Conservation (phyloP, 2,113 vertebrate genomes). For the Henicopernis longicauda region DNA sequence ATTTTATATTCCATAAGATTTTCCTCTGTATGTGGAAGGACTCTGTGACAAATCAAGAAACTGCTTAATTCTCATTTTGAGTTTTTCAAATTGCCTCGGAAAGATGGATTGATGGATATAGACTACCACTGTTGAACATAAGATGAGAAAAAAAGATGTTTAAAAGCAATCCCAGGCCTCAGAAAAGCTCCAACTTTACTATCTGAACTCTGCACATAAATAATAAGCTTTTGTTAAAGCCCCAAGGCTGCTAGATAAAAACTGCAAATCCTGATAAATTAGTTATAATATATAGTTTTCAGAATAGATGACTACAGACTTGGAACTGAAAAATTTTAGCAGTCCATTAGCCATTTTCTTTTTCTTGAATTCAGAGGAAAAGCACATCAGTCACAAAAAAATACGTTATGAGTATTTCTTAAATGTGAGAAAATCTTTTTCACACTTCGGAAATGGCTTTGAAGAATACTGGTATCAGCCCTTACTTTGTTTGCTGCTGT, state of each 20-base stretch:
- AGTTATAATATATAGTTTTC: neutral
- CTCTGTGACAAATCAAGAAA: neutral
- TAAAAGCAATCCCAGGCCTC: neutral
- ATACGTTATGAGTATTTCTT: neutral
- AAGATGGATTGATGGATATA: neutral
- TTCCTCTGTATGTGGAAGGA: neutral
- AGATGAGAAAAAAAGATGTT: neutral
- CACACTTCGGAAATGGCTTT: neutral
- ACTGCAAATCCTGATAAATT: constrained; percentile 26
- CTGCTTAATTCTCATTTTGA: neutral
- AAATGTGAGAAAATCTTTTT: neutral
- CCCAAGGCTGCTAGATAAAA: neutral
- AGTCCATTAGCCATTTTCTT: neutral
- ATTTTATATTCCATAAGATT: neutral
- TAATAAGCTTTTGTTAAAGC: constrained; percentile 16
- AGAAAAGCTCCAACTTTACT: neutral
- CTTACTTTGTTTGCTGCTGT: neutral
- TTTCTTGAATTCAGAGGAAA: neutral
- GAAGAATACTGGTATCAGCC: neutral
- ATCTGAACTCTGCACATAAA: neutral
- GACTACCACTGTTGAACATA: neutral
- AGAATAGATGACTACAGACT: neutral
- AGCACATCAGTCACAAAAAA: neutral
- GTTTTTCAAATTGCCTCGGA: neutral
- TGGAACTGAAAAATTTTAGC: neutral